Conservation (phyloP, 2,113 vertebrate species). For the Ranitomeya variabilis region DNA sequence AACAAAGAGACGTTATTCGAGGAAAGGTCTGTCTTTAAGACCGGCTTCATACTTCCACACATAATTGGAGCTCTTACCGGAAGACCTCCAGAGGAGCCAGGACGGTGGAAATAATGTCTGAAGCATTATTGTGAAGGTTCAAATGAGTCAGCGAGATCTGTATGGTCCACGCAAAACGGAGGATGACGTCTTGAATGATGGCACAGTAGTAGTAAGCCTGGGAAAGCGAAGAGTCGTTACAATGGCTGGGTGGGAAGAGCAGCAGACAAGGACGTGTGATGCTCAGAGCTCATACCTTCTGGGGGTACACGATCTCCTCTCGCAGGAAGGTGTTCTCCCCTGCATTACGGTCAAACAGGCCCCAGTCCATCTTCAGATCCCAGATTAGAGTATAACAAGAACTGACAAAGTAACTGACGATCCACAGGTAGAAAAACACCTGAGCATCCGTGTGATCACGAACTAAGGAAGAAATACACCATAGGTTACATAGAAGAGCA, state of each 20-base stretch:
- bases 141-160: slow-evolving; percentile 86
- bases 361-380: slow-evolving; percentile 99
- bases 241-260: neutral
- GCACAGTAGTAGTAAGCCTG: slow-evolving; percentile 99
- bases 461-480: neutral
- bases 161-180: slow-evolving; percentile 96
- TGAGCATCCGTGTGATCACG: slow-evolving; percentile 78
- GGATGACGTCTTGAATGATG: slow-evolving; percentile 91
- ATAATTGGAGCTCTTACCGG: slow-evolving; percentile 75
- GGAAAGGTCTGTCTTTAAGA: too few species aligned
- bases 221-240: slow-evolving; percentile 32
- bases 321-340: slow-evolving; percentile 97
- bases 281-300: slow-evolving; percentile 81
- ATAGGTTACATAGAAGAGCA: neutral
- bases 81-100: slow-evolving; percentile 96
- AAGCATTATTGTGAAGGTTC: slow-evolving; percentile 73
- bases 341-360: slow-evolving; percentile 94
- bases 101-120: slow-evolving; percentile 87
- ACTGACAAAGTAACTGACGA: slow-evolving; percentile 87
- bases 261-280: neutral
- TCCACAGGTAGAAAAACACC: slow-evolving; percentile 96
- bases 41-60: too few species aligned
- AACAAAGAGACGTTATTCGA: too few species aligned
- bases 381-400: slow-evolving; percentile 97
- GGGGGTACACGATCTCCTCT: slow-evolving; percentile 98